Conservation (phyloP, 2,888 invertebrate genomes). For the Calliscelio sp. region DNA sequence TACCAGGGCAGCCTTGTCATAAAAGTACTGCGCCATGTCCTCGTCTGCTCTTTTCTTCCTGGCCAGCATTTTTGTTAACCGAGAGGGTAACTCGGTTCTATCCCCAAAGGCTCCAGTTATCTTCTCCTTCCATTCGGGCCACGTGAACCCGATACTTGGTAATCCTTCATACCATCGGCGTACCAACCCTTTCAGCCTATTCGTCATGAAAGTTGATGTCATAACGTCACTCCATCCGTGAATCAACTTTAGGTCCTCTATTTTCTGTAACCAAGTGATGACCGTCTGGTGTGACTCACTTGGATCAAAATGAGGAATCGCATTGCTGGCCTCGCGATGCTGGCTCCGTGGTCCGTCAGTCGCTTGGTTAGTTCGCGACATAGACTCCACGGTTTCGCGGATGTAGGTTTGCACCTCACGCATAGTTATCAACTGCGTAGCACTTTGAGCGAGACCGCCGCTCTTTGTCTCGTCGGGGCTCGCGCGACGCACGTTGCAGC, state of each 20-base stretch:
- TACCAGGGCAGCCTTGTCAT: conserved; percentile 7
- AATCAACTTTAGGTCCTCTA: no score
- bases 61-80: background rate
- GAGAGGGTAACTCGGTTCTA: background rate
- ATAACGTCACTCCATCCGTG: no score
- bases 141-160: background rate
- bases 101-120: background rate
- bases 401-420: background rate
- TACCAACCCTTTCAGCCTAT: background rate
- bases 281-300: no score
- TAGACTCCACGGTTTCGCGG: background rate
- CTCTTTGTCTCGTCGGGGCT: no score
- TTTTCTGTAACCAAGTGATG: no score
- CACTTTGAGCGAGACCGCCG: no score
- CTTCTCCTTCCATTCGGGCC: conserved; percentile 3
- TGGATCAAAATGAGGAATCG: background rate
- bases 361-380: background rate
- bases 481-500: no score
- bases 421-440: no score
- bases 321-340: background rate
- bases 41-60: background rate
- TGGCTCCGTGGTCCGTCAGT: background rate
- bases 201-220: background rate
- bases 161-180: no score
- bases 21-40: conserved; percentile 10